Evolutionary conservation across 2,113 vertebrate species (phyloP), one percentile per base, ranked within the genome.

Genomic region (Mustela lutreola): DNA sequence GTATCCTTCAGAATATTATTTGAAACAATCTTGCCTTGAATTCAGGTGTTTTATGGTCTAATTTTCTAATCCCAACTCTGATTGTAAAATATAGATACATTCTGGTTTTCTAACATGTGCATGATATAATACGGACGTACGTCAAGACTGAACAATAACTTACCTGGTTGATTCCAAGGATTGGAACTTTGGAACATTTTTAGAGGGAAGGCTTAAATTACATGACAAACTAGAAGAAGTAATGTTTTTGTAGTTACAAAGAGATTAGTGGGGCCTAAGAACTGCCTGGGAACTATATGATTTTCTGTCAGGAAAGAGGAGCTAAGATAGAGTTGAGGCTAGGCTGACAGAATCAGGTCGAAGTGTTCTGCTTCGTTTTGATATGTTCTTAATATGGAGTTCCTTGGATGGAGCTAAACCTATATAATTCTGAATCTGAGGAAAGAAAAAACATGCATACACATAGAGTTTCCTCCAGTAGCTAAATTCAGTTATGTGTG

Each of bases 271-370:
- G 26, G 9, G 16, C 56, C 78, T 96, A 88, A 56, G 81, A 82
- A 89, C 22, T 81, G 80, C 42, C 71, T 93, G 26, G 39, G 31
- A 96, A 89, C 12, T 21, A 0, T 19, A 3, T 21, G 48, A 16
- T 89, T 90, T 93, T 83, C 78, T 89, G 24, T 78, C 1, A 3
- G 78, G 73, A 94, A 97, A n/a, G 36, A 39, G 36, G 14, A 73
- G 60, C 45, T 88, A 48, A 91, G 50, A 91, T 28, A 33, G 1
- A 76, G 85, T 83, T 91, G 78, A 93, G 33, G 5, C 31, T 86
- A 62, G n/a, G 60, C 11, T 97, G 97, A 97, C 96, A 97, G 96
- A 97, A 97, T 97, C 82, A 95, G 95, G 93, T 89, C 96, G 94
- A 94, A 98, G 53, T 89, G 89, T 91, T 95, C 85, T 93, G 65